Percentiles rank a stretch among this genome's conserved stretches.
Evolutionary conservation across 92 coral and sea anemone genomes (phyloP).

Genomic region (Siderastrea radians): DNA sequence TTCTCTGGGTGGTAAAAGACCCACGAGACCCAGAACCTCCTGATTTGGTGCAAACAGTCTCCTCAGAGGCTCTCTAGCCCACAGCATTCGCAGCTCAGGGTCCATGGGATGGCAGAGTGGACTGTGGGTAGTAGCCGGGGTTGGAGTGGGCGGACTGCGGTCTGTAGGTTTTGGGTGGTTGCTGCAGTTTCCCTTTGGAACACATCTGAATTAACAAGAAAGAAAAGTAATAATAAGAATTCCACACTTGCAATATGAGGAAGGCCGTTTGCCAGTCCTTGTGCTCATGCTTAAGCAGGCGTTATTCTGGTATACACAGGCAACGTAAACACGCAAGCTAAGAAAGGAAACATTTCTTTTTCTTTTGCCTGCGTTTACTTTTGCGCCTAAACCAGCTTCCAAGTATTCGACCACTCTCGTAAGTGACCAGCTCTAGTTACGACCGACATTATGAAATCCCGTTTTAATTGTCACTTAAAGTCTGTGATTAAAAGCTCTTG

Average conservation of each 20-base stretch:
- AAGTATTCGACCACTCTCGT: too few species aligned
- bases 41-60: neutral
- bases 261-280: neutral
- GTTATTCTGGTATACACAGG: too few species aligned
- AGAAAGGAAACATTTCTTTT: too few species aligned
- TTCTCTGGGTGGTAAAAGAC: neutral
- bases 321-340: too few species aligned
- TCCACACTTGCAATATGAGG: neutral
- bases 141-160: neutral
- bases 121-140: neutral
- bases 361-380: too few species aligned
- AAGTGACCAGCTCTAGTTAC: too few species aligned
- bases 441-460: too few species aligned
- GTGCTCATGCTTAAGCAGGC: too few species aligned
- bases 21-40: constrained; percentile 6
- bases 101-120: neutral
- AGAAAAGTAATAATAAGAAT: too few species aligned
- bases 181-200: constrained; percentile 20
- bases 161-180: neutral
- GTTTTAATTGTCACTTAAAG: too few species aligned
- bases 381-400: too few species aligned
- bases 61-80: constrained; percentile 14
- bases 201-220: constrained; percentile 14
- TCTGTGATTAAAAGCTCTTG: too few species aligned
- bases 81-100: constrained; percentile 1